Percentiles rank a stretch among this genome's conserved stretches.
Evolutionary conservation across 2,888 invertebrate genomes (phyloP).

Genomic region (Chironomus riparius): DNA sequence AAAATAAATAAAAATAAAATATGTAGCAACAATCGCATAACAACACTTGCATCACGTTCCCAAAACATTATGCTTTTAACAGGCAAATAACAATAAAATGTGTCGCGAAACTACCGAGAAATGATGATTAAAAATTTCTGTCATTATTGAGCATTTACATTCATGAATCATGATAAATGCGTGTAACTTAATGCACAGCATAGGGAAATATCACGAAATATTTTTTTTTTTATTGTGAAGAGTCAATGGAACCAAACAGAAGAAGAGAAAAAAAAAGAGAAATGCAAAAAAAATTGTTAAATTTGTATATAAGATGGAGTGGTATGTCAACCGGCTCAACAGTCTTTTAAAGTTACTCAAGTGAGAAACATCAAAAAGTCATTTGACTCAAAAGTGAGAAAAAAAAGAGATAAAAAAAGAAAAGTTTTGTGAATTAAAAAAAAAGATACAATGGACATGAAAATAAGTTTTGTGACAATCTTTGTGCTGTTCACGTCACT

Average conservation of each 20-base stretch:
- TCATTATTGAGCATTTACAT: too few species aligned
- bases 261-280: not conserved
- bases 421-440: not conserved
- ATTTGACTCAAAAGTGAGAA: not conserved
- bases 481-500: not conserved
- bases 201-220: too few species aligned
- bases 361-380: conserved; percentile 19
- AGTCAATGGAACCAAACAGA: not conserved
- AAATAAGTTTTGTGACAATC: not conserved
- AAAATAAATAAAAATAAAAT: too few species aligned
- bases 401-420: not conserved
- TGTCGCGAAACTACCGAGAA: not conserved
- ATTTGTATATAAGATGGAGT: conserved; percentile 18
- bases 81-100: not conserved
- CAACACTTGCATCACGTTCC: not conserved
- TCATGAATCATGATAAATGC: too few species aligned
- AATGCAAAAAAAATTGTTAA: not conserved
- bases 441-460: conserved; percentile 3
- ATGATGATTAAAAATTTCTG: too few species aligned
- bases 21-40: not conserved
- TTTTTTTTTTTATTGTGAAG: too few species aligned
- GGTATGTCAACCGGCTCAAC: not conserved
- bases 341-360: conserved; percentile 2
- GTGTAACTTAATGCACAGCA: too few species aligned
- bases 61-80: not conserved